Conservation (phyloP, 2,113 vertebrate species). For the Lepisosteus osseus region DNA sequence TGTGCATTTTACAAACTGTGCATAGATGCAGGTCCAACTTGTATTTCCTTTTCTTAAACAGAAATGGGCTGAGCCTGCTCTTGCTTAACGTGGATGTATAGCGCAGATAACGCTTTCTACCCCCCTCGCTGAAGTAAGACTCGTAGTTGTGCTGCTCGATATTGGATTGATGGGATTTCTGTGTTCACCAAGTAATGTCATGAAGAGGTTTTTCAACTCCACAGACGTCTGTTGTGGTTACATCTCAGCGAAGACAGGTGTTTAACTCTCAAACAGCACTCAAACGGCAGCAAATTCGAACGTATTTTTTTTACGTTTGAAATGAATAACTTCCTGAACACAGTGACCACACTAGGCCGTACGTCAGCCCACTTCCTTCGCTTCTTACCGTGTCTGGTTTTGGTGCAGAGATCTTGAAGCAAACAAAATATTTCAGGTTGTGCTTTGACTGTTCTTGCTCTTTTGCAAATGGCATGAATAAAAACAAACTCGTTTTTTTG, state of each 20-base stretch:
- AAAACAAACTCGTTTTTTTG: not conserved
- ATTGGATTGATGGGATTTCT: no score
- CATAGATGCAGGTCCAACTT: no score
- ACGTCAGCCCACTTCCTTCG: conserved; percentile 13
- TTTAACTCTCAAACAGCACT: not conserved
- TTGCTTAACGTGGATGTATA: no score
- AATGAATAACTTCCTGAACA: conserved; percentile 11
- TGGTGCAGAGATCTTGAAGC: not conserved
- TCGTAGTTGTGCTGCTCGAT: no score
- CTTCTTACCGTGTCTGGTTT: not conserved
- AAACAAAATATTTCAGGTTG: not conserved
- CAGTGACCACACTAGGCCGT: not conserved
- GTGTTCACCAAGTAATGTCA: not conserved
- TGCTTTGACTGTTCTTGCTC: not conserved
- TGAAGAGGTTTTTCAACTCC: not conserved
- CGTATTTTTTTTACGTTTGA: not conserved
- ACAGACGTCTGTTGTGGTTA: not conserved
- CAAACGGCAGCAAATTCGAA: not conserved
- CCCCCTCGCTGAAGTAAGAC: no score
- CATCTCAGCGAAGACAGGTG: conserved; percentile 8
- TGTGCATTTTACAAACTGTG: no score
- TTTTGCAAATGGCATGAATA: conserved; percentile 1
- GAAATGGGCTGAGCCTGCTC: no score
- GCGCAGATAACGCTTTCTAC: no score
- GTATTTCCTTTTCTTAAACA: no score